Evolutionary conservation across 2,113 vertebrate species (phyloP), one percentile per base, ranked within the genome.

Genomic region (Ophiodon elongatus): DNA sequence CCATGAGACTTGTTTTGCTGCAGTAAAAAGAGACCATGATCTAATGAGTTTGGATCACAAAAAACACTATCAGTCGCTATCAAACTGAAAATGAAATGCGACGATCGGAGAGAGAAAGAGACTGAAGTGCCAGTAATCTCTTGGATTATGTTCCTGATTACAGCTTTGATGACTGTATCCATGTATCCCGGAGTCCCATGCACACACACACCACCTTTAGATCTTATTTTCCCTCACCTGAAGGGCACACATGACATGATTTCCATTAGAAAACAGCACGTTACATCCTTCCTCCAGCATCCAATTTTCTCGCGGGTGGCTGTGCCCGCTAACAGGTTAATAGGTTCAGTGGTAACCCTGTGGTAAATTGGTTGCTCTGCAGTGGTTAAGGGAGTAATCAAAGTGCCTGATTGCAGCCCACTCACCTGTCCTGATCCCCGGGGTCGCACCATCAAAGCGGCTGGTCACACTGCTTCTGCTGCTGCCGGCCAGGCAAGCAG

Each of bases 361-460:
- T 82, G 85, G 83, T 90, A 90, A 85, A 91, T 83, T 80, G 88
- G 88, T 37, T 76, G 77, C 89, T 89, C 59, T 86, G 82, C 64
- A 52, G 87, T 90, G 86, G 83, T 90, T 91, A 87, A 92, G 73
- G 73, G 81, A 91, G 82, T 83, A 89, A 93, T 93, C 90, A 89
- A 85, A 88, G 89, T 25, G 67, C 60, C 91, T 85, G 88, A 91
- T 90, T 91, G 87, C 52, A 4, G 80, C 63, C 88, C 82, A 62
- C 70, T 89, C 87, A 85, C 87, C 89, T 91, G 80, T 84, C 63
- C 86, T 75, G 81, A 87, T 85, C 90, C 87, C 77, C 2, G 47
- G 74, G 86, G 87, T 89, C 54, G 4, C 79, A 45, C 64, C 85
- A 84, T 85, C 84, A 88, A 80, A 81, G 1, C 17, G 65, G 50